A percentile compares a stretch with the other conserved stretches of the same genome.
These are phyloP conservation scores for Sinocyclocheilus maitianheensis DNA, from an alignment of 2,113 vertebrate genomes.

Conservation along the genomic window DNA sequence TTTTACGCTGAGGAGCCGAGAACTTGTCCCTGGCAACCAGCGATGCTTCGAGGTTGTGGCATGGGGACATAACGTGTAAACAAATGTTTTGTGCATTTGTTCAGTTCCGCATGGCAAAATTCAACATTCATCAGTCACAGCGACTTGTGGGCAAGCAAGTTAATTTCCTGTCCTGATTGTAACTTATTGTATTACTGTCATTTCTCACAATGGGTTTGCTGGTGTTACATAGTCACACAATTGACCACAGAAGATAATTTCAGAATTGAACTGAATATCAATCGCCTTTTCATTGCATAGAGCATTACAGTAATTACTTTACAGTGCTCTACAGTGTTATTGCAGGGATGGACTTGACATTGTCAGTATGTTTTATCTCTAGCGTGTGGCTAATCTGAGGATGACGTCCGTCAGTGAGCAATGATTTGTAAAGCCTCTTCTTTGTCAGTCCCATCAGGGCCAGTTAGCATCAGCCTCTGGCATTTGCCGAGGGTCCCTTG, in stretches of 20 bases:
- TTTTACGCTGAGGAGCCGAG: too few species aligned
- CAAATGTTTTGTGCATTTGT: neutral
- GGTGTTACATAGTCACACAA: neutral
- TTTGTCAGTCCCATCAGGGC: conserved; percentile 33
- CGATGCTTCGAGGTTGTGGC: too few species aligned
- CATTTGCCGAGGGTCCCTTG: neutral
- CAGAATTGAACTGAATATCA: neutral
- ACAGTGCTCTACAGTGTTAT: neutral
- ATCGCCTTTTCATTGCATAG: neutral
- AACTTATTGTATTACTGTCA: neutral
- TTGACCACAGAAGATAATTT: neutral
- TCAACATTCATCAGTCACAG: neutral
- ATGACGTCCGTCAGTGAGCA: conserved; percentile 20
- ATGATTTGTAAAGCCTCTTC: conserved; percentile 21
- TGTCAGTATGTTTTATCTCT: conserved; percentile 35
- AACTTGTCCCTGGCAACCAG: too few species aligned
- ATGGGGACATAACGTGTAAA: too few species aligned
- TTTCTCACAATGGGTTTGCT: neutral
- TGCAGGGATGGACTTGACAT: neutral
- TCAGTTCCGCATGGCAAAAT: neutral
- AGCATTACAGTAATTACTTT: neutral
- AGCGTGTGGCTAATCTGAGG: conserved; percentile 16
- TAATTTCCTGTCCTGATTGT: neutral
- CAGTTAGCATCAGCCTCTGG: conserved; percentile 42
- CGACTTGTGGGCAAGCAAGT: neutral